Evolutionary conservation across 2,888 invertebrate species (phyloP).

Genomic region (Ametastegia equiseti): DNA sequence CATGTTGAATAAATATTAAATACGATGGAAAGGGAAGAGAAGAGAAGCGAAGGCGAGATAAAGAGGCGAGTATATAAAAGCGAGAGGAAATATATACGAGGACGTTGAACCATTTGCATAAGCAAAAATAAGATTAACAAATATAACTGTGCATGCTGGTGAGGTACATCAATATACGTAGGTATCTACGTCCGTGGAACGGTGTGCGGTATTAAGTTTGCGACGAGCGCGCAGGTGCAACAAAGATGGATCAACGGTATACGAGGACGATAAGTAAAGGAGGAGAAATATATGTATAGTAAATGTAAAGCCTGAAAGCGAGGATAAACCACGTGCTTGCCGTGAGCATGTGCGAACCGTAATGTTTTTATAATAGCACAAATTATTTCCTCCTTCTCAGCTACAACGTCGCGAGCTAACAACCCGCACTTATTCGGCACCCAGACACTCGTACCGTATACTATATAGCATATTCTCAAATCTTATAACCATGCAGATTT

Average conservation of each 20-base stretch:
- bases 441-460: neutral
- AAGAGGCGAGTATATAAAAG: neutral
- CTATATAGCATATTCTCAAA: neutral
- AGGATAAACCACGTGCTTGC: slow-evolving; percentile 18
- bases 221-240: neutral
- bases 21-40: slow-evolving; percentile 36
- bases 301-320: neutral
- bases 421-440: slow-evolving; percentile 14
- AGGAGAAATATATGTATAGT: neutral
- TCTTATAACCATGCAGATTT: neutral
- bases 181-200: no score
- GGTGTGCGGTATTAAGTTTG: neutral
- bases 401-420: neutral
- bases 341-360: slow-evolving; percentile 27
- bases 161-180: neutral
- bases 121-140: slow-evolving; percentile 38
- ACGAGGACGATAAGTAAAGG: slow-evolving; percentile 12
- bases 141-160: neutral
- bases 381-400: slow-evolving; percentile 22
- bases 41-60: neutral
- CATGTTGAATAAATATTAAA: slow-evolving; percentile 36
- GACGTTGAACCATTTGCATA: slow-evolving; percentile 40
- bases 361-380: slow-evolving; percentile 36
- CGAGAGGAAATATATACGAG: slow-evolving; percentile 20
- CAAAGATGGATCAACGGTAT: slow-evolving; percentile 30